Base-by-base conservation (phyloP, 2,113 vertebrate genomes). In the Etheostoma spectabile region DNA sequence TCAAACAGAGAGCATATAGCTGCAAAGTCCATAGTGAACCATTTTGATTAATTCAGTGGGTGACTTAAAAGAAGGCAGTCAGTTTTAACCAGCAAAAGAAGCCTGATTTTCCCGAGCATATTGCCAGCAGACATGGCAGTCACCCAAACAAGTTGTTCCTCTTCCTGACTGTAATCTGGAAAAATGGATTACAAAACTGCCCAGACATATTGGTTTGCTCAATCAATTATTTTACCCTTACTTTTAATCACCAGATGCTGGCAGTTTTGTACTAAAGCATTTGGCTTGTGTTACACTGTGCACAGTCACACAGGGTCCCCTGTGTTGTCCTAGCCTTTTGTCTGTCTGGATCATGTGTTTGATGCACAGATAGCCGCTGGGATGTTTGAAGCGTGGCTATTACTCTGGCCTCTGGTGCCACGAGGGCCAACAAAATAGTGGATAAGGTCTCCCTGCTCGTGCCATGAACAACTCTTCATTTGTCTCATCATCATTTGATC, bases 201-300 rank as follows among this genome's bases (percentile, higher is more conserved):
- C 86, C 62, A 69, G 69, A 89, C 83, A 84, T 89, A 78, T 74
- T 89, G 89, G 65, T 91, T 86, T 85, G 73, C 66, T 85, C 46
- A 79, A 84, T 89, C 78, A 80, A 80, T 82, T n/a, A 67, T 88
- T 74, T 80, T 64, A 57, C 24, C 69, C 55, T 30, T 30, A 30
- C 30, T 30, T 30, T 61, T 6, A 42, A 30, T 21, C 11, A 2
- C 42, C 45, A 42, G 73, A 74, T 70, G 76, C 63, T 86, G 76
- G 74, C 52, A 74, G 65, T 56, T 80, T 35, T 14, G 18, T 42
- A 86, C 52, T 57, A 46, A 71, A 75, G 69, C 45, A 53, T 74
- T 52, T 66, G 56, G 74, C 56, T 62, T n/a, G 38, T 60, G 59
- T 77, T 66, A 18, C 35, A 24, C 30, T 62, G 70, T 62, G 70